phyloP scores from a whole-genome alignment of 2,113 vertebrate species.

The Oplegnathus fasciatus region DNA sequence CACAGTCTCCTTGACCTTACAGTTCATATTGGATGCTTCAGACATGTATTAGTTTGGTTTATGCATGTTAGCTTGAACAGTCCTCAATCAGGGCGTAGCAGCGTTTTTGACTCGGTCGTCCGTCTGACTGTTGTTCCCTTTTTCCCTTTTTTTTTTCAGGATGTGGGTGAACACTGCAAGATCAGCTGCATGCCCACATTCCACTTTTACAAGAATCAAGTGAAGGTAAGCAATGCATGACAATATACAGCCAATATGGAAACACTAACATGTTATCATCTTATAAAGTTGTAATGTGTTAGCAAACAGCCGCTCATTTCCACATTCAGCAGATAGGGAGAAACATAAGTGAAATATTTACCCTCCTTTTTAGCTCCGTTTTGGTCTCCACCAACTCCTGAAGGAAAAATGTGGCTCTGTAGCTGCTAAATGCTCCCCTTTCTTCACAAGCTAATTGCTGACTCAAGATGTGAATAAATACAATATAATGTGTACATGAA shows the following conservation, averaged over 20 bases:
- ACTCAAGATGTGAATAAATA: too few species aligned
- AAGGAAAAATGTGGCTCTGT: too few species aligned
- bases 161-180: slow-evolving; percentile 82
- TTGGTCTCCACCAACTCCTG: too few species aligned
- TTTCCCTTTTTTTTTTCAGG: slow-evolving; percentile 79
- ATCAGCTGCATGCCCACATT: slow-evolving; percentile 96
- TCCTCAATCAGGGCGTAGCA: too few species aligned
- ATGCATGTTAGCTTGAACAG: background rate
- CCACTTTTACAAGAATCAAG: slow-evolving; percentile 88
- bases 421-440: too few species aligned
- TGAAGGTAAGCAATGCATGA: slow-evolving; percentile 81
- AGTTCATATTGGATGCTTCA: background rate
- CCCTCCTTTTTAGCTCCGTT: too few species aligned
- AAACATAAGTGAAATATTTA: too few species aligned
- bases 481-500: too few species aligned
- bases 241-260: background rate
- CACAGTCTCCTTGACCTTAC: background rate
- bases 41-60: background rate
- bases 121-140: slow-evolving; percentile 1
- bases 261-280: background rate
- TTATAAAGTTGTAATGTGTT: too few species aligned
- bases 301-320: background rate
- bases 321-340: background rate
- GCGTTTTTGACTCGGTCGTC: background rate
- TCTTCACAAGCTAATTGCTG: too few species aligned